Evolutionary conservation across 2,797 vertebrate genomes (phyloP), one percentile per base, ranked within the genome.

Genomic region (Gambusia yucatana): DNA sequence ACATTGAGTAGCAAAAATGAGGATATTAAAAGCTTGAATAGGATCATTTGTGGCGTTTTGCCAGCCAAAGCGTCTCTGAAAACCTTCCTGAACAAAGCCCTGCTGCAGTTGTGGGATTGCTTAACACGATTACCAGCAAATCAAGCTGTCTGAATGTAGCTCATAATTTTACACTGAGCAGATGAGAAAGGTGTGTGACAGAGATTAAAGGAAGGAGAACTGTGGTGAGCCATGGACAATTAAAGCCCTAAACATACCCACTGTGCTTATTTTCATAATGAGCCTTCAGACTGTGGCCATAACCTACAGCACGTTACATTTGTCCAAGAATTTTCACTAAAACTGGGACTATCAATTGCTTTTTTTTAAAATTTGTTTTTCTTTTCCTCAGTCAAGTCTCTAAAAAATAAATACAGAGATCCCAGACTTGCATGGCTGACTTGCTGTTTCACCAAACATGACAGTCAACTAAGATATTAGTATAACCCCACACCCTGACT

Each of bases 131-230:
- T 95, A 95, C 77, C 75, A 81, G 77, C 79, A 88, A 93, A 91
- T 89, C 86, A 91, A 79, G 79, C 76, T 43, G 82, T 85, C 75
- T 89, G 89, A 94, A 93, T 89, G 90, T 77, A 77, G 85, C 88
- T 85, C 83, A 59, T 95, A 93, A 95, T 95, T 95, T 70, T 95
- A 92, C 90, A 87, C 79, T 44, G 43, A 79, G 78, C 83, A 90
- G 87, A 89, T 81, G 89, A 92, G 90, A 80, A 94, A 93, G 93
- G 93, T 94, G 93, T 91, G 82, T 89, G 90, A 90, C 88, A 65
- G 89, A 95, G 94, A 95, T 94, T 94, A 94, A 55, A 88, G 77
- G 77, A 88, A 91, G 91, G 94, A 94, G 91, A 95, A 91, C 88
- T 87, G 83, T 81, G 73, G 87, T 55, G 78, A 88, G 79, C 77